These are phyloP conservation scores for Aphelinus certus DNA, from an alignment of 1,140 invertebrate genomes.

Conservation along the genomic window DNA sequence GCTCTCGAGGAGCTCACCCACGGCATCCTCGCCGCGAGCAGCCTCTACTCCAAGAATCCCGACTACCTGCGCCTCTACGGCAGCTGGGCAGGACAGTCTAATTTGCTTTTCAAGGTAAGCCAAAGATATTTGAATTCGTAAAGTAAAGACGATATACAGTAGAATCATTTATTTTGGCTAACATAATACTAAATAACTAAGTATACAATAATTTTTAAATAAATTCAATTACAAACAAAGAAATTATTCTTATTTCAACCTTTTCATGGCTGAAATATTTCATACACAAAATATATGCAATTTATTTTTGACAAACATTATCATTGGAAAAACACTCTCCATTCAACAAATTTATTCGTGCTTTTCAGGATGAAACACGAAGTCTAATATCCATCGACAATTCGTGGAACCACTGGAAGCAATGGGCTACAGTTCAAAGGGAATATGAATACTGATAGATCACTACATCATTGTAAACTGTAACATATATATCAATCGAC, in stretches of 20 bases:
- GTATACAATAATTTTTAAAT: too few relatives aligned
- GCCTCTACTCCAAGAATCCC: slow-evolving; percentile 59
- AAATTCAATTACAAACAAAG: background rate
- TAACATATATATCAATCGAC: background rate
- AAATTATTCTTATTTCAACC: slow-evolving; percentile 17
- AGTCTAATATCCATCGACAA: slow-evolving; percentile 48
- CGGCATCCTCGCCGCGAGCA: slow-evolving; percentile 59
- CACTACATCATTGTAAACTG: background rate
- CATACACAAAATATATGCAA: background rate
- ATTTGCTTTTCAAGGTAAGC: slow-evolving; percentile 68
- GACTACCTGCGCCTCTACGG: slow-evolving; percentile 67
- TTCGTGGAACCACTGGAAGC: slow-evolving; percentile 50
- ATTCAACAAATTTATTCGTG: slow-evolving; percentile 46
- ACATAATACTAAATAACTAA: too few relatives aligned
- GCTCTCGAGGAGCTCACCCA: slow-evolving; percentile 66
- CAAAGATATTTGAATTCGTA: background rate
- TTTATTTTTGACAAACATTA: too few relatives aligned
- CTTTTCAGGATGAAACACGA: slow-evolving; percentile 50
- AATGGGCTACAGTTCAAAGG: slow-evolving; percentile 45
- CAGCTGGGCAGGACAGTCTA: slow-evolving; percentile 60
- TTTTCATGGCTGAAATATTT: background rate
- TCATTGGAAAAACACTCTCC: too few relatives aligned
- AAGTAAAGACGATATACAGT: background rate
- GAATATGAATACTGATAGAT: slow-evolving; percentile 30
- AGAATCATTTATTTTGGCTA: too few relatives aligned